Evolutionary conservation across 2,888 invertebrate species (phyloP).

Genomic region (Leptinotarsa rubiginosa): DNA sequence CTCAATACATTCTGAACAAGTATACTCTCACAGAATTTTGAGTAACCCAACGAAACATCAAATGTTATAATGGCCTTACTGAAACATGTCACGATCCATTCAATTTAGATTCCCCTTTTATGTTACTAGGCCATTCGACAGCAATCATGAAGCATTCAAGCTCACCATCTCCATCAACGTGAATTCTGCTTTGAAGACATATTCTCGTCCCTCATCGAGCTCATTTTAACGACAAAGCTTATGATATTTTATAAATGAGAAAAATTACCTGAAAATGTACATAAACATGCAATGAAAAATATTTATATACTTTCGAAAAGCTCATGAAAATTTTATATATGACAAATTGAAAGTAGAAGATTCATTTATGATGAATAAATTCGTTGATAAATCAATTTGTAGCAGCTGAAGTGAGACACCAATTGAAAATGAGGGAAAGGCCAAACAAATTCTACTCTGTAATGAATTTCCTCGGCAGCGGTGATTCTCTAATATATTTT

Average conservation of each 20-base stretch:
- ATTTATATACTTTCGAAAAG: slow-evolving; percentile 46
- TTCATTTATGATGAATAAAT: slow-evolving; percentile 40
- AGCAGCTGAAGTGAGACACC: slow-evolving; percentile 9
- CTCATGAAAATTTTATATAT: slow-evolving; percentile 43
- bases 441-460: not conserved
- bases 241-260: slow-evolving; percentile 44
- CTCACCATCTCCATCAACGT: slow-evolving; percentile 14
- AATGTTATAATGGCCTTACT: too few species aligned
- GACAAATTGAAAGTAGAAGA: slow-evolving; percentile 25
- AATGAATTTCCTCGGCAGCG: too few species aligned
- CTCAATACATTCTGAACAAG: too few species aligned
- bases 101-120: too few species aligned
- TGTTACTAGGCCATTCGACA: not conserved
- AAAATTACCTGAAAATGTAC: slow-evolving; percentile 42
- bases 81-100: too few species aligned
- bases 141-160: not conserved
- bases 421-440: not conserved
- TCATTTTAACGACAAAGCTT: slow-evolving; percentile 41
- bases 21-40: too few species aligned
- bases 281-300: slow-evolving; percentile 41
- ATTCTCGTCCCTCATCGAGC: slow-evolving; percentile 39
- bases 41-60: too few species aligned
- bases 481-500: too few species aligned
- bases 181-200: slow-evolving; percentile 30
- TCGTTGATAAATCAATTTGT: slow-evolving; percentile 14